A percentile compares a stretch with the other conserved stretches of the same genome.
phyloP scores from a whole-genome alignment of 1,140 invertebrate species.

The Geopemphigus sp. region DNA sequence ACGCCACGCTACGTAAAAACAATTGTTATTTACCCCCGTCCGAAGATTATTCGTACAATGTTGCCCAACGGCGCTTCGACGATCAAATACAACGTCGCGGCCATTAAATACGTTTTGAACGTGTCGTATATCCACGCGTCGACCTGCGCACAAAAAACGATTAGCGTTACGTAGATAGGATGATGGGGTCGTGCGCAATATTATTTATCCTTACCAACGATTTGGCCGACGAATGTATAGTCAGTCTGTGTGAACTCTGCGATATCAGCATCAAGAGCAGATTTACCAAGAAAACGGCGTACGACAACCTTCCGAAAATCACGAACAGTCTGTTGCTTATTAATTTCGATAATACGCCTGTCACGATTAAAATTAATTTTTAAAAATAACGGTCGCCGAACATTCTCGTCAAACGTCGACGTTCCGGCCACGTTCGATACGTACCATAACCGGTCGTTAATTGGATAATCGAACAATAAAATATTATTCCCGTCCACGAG shows the following conservation, averaged over 20 bases:
- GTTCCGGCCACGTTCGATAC: too few relatives aligned
- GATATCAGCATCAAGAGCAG: neutral
- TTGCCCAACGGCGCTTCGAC: neutral
- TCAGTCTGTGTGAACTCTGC: neutral
- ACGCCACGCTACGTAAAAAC: too few relatives aligned
- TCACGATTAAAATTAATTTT: neutral
- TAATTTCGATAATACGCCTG: neutral
- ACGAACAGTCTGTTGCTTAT: neutral
- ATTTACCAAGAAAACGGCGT: slow-evolving; percentile 18
- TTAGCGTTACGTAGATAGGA: neutral
- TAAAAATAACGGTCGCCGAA: too few relatives aligned
- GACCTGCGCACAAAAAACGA: neutral
- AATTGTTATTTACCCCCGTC: slow-evolving; percentile 5
- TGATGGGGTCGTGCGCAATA: too few relatives aligned
- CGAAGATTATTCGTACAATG: neutral
- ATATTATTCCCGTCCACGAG: neutral
- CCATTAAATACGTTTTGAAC: slow-evolving; percentile 18
- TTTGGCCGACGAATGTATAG: neutral
- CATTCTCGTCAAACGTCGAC: too few relatives aligned
- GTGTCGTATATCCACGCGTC: neutral
- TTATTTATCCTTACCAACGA: slow-evolving; percentile 1
- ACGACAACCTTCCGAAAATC: neutral
- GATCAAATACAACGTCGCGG: neutral
- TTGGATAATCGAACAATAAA: neutral
- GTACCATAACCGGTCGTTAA: slow-evolving; percentile 7